Conservation (phyloP, 2,888 invertebrate genomes). For the Poecilus cupreus region DNA sequence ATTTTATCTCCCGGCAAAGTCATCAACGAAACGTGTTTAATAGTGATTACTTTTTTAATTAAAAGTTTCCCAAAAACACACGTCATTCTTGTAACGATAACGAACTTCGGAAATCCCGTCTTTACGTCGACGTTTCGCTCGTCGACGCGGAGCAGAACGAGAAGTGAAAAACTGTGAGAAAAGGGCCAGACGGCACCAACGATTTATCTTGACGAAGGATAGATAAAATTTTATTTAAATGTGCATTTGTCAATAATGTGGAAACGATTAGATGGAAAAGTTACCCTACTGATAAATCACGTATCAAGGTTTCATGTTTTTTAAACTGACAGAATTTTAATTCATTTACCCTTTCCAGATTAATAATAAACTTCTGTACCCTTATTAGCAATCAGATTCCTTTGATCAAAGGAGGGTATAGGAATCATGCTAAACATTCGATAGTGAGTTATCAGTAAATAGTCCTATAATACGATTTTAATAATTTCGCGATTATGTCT, state of each 20-base stretch:
- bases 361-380: too few species aligned
- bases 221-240: conserved; percentile 43
- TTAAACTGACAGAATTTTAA: too few species aligned
- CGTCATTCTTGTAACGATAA: conserved; percentile 46
- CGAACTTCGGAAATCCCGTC: conserved; percentile 50
- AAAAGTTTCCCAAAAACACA: conserved; percentile 49
- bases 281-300: not conserved
- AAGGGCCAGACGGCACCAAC: conserved; percentile 8
- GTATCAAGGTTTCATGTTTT: too few species aligned
- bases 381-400: too few species aligned
- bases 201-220: conserved; percentile 34
- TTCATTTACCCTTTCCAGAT: too few species aligned
- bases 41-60: conserved; percentile 56
- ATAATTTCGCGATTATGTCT: too few species aligned
- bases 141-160: not conserved
- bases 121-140: conserved; percentile 30
- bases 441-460: too few species aligned
- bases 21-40: conserved; percentile 50
- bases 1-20: conserved; percentile 42
- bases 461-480: too few species aligned
- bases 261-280: conserved; percentile 21
- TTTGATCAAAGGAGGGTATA: too few species aligned
- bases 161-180: conserved; percentile 41
- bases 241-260: conserved; percentile 42
- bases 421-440: too few species aligned